Base-by-base conservation (phyloP, 2,797 vertebrate genomes). In the Arctocebus calabarensis region DNA sequence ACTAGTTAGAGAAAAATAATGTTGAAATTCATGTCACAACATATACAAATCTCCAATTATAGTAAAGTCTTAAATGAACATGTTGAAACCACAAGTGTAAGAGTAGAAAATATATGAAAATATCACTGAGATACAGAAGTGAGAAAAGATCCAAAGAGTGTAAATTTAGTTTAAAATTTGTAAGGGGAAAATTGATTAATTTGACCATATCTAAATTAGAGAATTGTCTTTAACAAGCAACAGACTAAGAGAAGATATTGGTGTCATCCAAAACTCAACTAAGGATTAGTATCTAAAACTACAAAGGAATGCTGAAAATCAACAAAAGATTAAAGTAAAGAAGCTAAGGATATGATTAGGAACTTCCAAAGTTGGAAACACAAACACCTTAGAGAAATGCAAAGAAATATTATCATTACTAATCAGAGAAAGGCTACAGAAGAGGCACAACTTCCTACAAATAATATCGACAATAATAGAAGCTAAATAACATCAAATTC, bases 41-140 rank as follows among this genome's bases (percentile, higher is more conserved):
- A 90, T n/a, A 48, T 16, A n/a, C 6, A 55, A 55, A 83, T 22
- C 32, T 55, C n/a, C 32, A 64, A 74, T 20, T 77, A 55, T 37
- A 61, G 74, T 87, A 78, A 16, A 88, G 7, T 94, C 37, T 14
- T 84, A 68, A 90, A 20, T n/a, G 68, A 52, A 90, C 92, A 87
- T 40, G 40, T 4, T 55, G 92, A 85, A 84, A 29, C 1, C 66
- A 59, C 48, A 25, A 62, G 32, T 29, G 2, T 78, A 88, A 88
- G 55, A 37, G 4, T 20, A 40, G 34, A 64, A 82, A 71, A 43
- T 22, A 62, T 10, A 84, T 64, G 40, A 90, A 94, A 88, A 75
- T 92, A 40, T 57, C 64, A 84, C 57, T 78, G 45, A 87, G 14
- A 73, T 7, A 22, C n/a, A 40, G 2, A 17, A 10, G 7, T 27